Evolutionary conservation across 2,888 invertebrate genomes (phyloP).

Genomic region (Sarcophaga subvicina): DNA sequence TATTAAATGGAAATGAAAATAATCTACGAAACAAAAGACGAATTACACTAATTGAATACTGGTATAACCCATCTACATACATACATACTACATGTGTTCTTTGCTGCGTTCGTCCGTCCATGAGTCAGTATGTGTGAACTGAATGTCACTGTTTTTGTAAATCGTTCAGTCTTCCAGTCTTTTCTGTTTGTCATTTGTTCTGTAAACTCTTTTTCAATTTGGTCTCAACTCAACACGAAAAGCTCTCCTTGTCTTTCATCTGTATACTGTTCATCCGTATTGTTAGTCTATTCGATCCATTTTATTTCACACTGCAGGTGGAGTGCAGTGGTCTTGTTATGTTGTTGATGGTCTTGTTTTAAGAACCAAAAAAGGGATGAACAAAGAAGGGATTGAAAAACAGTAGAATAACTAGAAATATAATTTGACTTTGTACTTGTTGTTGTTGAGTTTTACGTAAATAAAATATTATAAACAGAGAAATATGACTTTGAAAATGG

Average conservation of each 20-base stretch:
- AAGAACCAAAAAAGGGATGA: not conserved
- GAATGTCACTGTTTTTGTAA: conserved; percentile 18
- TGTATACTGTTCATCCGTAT: not conserved
- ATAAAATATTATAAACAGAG: too few relatives aligned
- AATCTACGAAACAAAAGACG: conserved; percentile 67
- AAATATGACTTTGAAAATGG: too few relatives aligned
- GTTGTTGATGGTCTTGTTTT: not conserved
- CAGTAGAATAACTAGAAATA: not conserved
- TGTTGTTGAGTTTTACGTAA: not conserved
- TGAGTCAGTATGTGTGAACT: conserved; percentile 31
- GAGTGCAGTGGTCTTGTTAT: not conserved
- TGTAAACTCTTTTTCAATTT: not conserved
- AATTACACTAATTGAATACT: conserved; percentile 69
- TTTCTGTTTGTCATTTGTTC: conserved; percentile 14
- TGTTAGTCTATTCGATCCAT: not conserved
- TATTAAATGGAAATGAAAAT: conserved; percentile 66
- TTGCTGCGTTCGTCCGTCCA: conserved; percentile 29
- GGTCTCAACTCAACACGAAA: not conserved
- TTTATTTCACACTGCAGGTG: not conserved
- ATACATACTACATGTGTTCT: conserved; percentile 7
- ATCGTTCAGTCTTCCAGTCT: conserved; percentile 31
- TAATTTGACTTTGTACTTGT: conserved; percentile 14
- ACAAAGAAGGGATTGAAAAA: not conserved
- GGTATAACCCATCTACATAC: conserved; percentile 45
- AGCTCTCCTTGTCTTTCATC: not conserved